Base-by-base conservation (phyloP, 1,140 invertebrate genomes). In the Himalopsyche phryganea region DNA sequence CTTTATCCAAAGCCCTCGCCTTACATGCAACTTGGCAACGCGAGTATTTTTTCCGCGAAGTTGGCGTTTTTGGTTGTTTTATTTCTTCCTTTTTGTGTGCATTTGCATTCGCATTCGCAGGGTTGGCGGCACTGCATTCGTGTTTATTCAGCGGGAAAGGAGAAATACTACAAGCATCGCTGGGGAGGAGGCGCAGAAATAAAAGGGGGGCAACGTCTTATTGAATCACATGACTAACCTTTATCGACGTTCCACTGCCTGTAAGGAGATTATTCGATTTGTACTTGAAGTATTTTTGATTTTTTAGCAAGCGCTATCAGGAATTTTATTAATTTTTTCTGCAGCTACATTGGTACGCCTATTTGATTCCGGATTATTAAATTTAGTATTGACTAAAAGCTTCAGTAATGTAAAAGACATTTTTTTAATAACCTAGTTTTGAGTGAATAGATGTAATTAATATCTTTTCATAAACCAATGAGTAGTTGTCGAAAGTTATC, bases 81-180 rank as follows among this genome's bases (percentile, higher is more conserved):
- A 44, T 48, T 58, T 54, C 20, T 46, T 54, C 17, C 38, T 50
- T 58, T 62, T 58, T 59, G 61, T 59, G 50, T 58, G 61, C 55
- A 63, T 54, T 54, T 63, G 56, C 61, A 63, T 54, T 54, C 58
- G 56, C 61, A 63, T 63, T 63, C 61, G 61, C 52, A 58, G 54
- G 55, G 60, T 62, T 54, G 55, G 54, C 55, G 56, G 61, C 61
- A 58, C 50, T 63, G 61, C 61, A 63, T 58, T 63, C 55, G 55
- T 58, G 55, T 58, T 58, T 63, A 63, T 63, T 58, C 55, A 58
- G 61, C 61, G 56, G 56, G 38, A 63, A 63, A 63, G 50, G 54
- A 47, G 50, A 38, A 45, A 28, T 41, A 46, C 28, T 49, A 19
- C 58, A 48, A 53, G 50, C 42, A 44, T 23, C 18, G 6, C 19